phyloP scores from a whole-genome alignment of 2,888 invertebrate species.

The Nemapogon koenigi region DNA sequence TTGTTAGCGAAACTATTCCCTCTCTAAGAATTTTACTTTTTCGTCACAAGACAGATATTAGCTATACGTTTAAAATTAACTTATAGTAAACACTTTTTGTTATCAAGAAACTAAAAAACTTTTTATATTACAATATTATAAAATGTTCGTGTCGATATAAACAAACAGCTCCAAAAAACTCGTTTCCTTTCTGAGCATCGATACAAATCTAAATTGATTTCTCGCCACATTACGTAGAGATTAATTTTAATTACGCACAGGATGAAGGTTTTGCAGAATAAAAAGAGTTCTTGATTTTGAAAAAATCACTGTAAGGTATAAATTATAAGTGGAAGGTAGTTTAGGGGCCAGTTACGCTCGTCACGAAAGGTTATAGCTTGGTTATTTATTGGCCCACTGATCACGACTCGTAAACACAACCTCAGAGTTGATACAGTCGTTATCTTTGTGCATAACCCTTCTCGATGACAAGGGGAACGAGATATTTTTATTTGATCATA shows the following conservation, averaged over 20 bases:
- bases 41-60: too few species aligned
- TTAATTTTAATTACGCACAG: conserved; percentile 9
- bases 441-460: too few species aligned
- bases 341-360: conserved; percentile 18
- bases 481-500: too few species aligned
- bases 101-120: too few species aligned
- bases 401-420: conserved; percentile 23
- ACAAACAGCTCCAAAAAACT: too few species aligned
- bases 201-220: conserved; percentile 8
- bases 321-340: conserved; percentile 30
- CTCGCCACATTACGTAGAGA: conserved; percentile 8
- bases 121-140: too few species aligned
- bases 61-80: too few species aligned
- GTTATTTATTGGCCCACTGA: conserved; percentile 28
- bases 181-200: neutral
- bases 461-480: too few species aligned
- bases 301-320: conserved; percentile 27
- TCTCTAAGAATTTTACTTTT: too few species aligned
- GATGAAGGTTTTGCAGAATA: conserved; percentile 13
- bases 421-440: conserved; percentile 3
- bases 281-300: conserved; percentile 13
- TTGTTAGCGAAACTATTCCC: too few species aligned
- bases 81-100: too few species aligned
- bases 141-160: too few species aligned
- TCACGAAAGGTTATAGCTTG: conserved; percentile 35